Conservation (phyloP, 2,888 invertebrate genomes). For the Antitype chi region DNA sequence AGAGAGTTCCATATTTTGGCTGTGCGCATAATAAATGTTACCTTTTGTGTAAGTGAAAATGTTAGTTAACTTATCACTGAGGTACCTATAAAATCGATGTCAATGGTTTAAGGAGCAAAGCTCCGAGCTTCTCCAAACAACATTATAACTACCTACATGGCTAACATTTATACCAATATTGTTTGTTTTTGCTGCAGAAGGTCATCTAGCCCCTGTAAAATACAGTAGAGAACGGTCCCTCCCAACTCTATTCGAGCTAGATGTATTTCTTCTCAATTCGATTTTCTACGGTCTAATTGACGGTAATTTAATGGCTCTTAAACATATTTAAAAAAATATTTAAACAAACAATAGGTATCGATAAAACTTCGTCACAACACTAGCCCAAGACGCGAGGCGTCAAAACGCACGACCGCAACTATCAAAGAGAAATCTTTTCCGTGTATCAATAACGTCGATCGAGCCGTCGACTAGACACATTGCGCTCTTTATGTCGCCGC, state of each 20-base stretch:
- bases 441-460: slow-evolving; percentile 89
- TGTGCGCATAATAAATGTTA: too few species aligned
- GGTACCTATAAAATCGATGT: background rate
- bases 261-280: too few species aligned
- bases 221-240: background rate
- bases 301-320: background rate
- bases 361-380: slow-evolving; percentile 46
- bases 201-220: background rate
- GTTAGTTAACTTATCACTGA: background rate
- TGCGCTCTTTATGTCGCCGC: slow-evolving; percentile 78
- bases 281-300: too few species aligned
- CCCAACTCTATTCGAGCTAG: too few species aligned
- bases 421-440: slow-evolving; percentile 91
- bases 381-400: slow-evolving; percentile 79
- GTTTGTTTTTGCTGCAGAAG: background rate
- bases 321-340: background rate
- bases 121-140: background rate
- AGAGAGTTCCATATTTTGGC: too few species aligned
- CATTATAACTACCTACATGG: background rate
- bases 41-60: background rate
- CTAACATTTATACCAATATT: background rate
- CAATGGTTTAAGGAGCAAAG: background rate
- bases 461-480: slow-evolving; percentile 84
- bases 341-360: slow-evolving; percentile 56
- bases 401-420: slow-evolving; percentile 89